Percentiles rank a stretch among this genome's conserved stretches.
phyloP scores from a whole-genome alignment of 2,888 invertebrate species.

The Drosophila nr. perissopoda region DNA sequence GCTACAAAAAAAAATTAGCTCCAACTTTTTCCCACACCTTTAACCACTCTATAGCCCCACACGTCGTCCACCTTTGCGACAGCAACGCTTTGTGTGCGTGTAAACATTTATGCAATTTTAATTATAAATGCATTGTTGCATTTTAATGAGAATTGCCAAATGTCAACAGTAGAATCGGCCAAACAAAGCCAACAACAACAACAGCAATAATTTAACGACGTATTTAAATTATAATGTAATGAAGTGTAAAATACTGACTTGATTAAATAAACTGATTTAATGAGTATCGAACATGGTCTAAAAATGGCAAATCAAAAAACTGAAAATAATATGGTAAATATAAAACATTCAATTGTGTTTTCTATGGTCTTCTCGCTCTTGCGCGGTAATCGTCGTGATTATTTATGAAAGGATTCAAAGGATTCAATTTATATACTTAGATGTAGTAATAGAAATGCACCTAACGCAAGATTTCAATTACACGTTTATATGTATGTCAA shows the following conservation, averaged over 20 bases:
- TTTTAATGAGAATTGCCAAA: slow-evolving; percentile 62
- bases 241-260: slow-evolving; percentile 39
- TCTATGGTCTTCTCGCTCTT: neutral
- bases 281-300: neutral
- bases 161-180: slow-evolving; percentile 53
- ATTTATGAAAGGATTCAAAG: neutral
- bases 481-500: neutral
- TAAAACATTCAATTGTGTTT: neutral
- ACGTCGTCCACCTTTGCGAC: neutral
- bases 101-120: slow-evolving; percentile 69
- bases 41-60: neutral
- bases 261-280: slow-evolving; percentile 29
- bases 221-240: slow-evolving; percentile 46
- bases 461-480: neutral
- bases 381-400: neutral
- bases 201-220: slow-evolving; percentile 17
- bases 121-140: slow-evolving; percentile 63
- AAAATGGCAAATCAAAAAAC: slow-evolving; percentile 7
- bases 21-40: neutral
- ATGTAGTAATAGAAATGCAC: neutral
- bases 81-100: slow-evolving; percentile 13
- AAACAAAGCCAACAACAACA: slow-evolving; percentile 23
- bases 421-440: neutral
- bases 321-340: neutral
- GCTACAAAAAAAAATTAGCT: neutral